Conservation (phyloP, 2,888 invertebrate species). For the Nomada fucata region DNA sequence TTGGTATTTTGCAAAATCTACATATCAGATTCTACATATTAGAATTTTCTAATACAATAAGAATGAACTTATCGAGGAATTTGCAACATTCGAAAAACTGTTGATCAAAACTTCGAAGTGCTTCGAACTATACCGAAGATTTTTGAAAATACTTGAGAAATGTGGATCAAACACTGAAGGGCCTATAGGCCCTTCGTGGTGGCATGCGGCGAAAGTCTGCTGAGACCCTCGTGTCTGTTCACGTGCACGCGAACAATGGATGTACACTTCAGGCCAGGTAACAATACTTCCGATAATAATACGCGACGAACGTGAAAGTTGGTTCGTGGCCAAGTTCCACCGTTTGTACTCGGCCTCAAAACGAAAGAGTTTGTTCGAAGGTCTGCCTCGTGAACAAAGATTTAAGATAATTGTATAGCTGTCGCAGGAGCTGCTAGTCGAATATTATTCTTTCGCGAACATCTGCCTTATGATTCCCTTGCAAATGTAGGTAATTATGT, state of each 20-base stretch:
- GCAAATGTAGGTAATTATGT: too few relatives aligned
- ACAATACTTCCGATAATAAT: constrained; percentile 71
- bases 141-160: background rate
- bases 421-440: background rate
- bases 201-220: constrained; percentile 32
- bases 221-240: constrained; percentile 35
- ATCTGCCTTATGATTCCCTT: background rate
- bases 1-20: too few relatives aligned
- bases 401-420: constrained; percentile 47
- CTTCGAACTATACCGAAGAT: background rate
- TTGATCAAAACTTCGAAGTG: background rate
- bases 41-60: background rate
- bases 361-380: constrained; percentile 56
- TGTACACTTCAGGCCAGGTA: constrained; percentile 53
- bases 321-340: constrained; percentile 56
- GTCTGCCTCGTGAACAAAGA: constrained; percentile 48
- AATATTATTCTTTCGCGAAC: background rate
- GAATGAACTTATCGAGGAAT: background rate
- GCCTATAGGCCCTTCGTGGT: constrained; percentile 9
- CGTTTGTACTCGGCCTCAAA: constrained; percentile 50
- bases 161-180: constrained; percentile 10
- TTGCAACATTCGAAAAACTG: background rate
- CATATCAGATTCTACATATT: too few relatives aligned
- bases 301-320: constrained; percentile 61
- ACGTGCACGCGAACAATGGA: constrained; percentile 49